Evolutionary conservation across 64 coral and sea anemone genomes (phyloP).

Genomic region (Montipora efflorescens): DNA sequence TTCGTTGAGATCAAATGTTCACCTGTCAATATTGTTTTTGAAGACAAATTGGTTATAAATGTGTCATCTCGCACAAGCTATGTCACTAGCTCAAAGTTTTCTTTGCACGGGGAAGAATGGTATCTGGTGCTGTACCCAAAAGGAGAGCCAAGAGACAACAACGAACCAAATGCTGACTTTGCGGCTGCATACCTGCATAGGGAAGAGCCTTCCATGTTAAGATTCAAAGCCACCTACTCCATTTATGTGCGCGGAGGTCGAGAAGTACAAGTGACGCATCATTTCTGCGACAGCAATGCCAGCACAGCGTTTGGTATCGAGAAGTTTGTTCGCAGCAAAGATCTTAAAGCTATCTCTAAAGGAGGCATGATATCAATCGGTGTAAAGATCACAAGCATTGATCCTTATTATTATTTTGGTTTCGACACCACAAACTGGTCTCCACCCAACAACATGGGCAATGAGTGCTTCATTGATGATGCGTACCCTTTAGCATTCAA

Average conservation of each 20-base stretch:
- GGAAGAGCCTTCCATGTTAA: conserved; percentile 67
- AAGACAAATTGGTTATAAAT: conserved; percentile 84
- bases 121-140: conserved; percentile 85
- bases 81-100: conserved; percentile 85
- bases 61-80: conserved; percentile 78
- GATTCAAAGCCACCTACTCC: conserved; percentile 86
- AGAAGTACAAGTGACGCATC: conserved; percentile 72
- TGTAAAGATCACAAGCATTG: conserved; percentile 78
- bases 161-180: conserved; percentile 62
- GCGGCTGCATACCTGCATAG: conserved; percentile 85
- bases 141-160: conserved; percentile 72
- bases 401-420: conserved; percentile 94
- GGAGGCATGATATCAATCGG: conserved; percentile 85
- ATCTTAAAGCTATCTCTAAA: conserved; percentile 90
- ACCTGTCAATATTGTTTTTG: conserved; percentile 79
- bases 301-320: conserved; percentile 92
- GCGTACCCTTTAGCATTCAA: conserved; percentile 72
- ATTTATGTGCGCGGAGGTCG: conserved; percentile 84
- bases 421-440: conserved; percentile 81
- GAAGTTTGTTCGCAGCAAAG: conserved; percentile 85
- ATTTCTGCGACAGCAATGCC: conserved; percentile 83
- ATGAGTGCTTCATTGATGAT: conserved; percentile 54
- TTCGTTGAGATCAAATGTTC: conserved; percentile 86
- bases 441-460: conserved; percentile 67
- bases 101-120: conserved; percentile 90